Base-by-base conservation (phyloP, 2,113 vertebrate species). In the Leuciscus idus region DNA sequence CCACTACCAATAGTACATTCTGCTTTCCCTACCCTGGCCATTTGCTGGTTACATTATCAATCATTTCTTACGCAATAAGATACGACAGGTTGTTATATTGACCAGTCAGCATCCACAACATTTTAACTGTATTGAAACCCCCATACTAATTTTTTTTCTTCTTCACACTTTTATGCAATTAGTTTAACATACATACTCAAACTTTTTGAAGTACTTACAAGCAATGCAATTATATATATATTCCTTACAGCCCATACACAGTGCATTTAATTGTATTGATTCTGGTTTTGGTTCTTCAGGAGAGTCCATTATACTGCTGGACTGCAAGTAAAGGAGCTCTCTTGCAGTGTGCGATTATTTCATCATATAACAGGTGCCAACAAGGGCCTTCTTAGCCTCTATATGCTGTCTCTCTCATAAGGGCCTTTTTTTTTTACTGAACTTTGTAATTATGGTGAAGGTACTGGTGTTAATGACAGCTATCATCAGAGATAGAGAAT, bases 371-470 rank as follows among this genome's bases (percentile, higher is more conserved):
- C 57, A 23, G 81, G 55, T 15, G 4, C 57, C 12, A 43, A 23
- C n/a, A 59, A 73, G 83, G 36, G 52, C 36, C 66, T 83, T 85
- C 59, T 83, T 78, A 79, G n/a, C 15, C 30, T 75, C 79, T 81
- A 50, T 83, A 84, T 61, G 82, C 77, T 26, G 33, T 21, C 55
- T 62, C 83, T 79, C 62, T 70, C 46, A 48, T 84, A 57, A 57
- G 2, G 55, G 17, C 19, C 55, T 84, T 62, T 75, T 36, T 76
- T 83, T 85, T 70, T 84, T 52, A 43, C n/a, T n/a, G n/a, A 76
- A 84, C 52, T 73, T 23, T 85, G 66, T 84, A 88, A 90, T 91
- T 89, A 88, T 79, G 85, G 30, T 83, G 83, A 76, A 75, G 48
- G 79, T 85, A 36, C 84, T 84, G 76, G 80, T 48, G 61, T 21